phyloP scores from a whole-genome alignment of 2,113 vertebrate species.

The Myiozetetes cayanensis region DNA sequence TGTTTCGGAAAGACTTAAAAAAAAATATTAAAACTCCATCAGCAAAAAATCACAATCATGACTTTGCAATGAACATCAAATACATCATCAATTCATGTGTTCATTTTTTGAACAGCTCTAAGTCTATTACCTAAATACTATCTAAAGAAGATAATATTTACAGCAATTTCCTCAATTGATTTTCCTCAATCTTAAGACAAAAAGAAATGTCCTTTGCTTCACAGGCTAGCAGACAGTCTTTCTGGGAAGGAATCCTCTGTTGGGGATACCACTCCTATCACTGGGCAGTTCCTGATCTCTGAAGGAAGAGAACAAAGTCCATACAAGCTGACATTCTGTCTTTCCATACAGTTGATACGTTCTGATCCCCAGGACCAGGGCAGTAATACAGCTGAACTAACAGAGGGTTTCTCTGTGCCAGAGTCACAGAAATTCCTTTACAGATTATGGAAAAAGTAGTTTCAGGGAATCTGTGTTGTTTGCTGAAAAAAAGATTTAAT shows the following conservation, averaged over 20 bases:
- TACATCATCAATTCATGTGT: neutral
- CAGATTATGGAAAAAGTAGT: neutral
- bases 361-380: neutral
- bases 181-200: neutral
- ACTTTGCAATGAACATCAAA: neutral
- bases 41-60: neutral
- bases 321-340: neutral
- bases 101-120: neutral
- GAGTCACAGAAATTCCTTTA: slow-evolving; percentile 20
- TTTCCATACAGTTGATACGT: accelerated
- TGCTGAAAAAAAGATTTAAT: slow-evolving; percentile 25
- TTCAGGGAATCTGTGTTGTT: slow-evolving; percentile 6
- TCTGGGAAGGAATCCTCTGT: neutral
- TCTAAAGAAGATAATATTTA: neutral
- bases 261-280: too few relatives aligned
- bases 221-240: neutral
- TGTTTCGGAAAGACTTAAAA: neutral
- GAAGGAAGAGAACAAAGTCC: neutral
- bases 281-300: neutral
- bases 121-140: neutral
- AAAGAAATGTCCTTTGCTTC: neutral
- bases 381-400: neutral
- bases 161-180: neutral
- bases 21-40: neutral
- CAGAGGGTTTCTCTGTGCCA: neutral